Conservation (phyloP, 2,113 vertebrate species). For the Catharus bicknelli region DNA sequence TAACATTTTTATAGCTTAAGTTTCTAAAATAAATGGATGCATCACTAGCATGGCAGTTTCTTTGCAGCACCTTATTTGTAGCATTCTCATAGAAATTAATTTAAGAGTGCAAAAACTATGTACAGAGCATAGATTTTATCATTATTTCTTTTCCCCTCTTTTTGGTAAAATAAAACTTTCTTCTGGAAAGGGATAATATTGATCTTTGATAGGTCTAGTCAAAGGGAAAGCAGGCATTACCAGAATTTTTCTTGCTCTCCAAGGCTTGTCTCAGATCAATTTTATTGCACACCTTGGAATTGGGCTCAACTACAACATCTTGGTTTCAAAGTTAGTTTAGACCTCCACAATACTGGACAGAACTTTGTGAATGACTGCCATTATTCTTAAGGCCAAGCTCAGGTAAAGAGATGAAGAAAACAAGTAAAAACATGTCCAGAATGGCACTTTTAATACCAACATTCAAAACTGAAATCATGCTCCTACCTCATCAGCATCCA, state of each 20-base stretch:
- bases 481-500: constrained; percentile 95
- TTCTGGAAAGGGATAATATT: neutral
- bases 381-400: neutral
- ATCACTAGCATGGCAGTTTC: neutral
- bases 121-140: neutral
- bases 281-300: neutral
- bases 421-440: neutral
- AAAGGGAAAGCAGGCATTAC: neutral
- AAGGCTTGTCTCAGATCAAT: neutral
- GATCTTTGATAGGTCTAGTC: neutral
- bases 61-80: neutral
- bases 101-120: neutral
- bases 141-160: neutral
- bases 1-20: neutral
- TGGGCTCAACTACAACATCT: neutral
- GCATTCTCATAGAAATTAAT: neutral
- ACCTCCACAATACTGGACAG: neutral
- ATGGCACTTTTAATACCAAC: neutral
- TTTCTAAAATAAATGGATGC: neutral
- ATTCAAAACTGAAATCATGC: neutral
- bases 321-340: neutral
- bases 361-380: neutral
- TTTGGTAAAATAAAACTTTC: neutral
- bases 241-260: neutral
- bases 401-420: neutral